Evolutionary conservation across 1,140 invertebrate genomes (phyloP).

Genomic region (Octopus sinensis): DNA sequence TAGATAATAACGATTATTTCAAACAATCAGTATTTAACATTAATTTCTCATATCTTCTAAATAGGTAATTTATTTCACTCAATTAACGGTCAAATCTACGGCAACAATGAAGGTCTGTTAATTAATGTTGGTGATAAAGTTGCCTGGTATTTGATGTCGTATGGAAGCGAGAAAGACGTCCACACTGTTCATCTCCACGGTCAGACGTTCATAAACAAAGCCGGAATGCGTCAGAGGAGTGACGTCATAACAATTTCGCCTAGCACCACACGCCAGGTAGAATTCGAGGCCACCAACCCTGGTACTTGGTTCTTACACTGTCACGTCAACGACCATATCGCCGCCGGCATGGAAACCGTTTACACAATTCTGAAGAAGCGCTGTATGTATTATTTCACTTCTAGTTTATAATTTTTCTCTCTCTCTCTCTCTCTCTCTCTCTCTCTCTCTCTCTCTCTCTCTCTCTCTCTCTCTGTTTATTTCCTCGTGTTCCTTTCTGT

Average conservation of each 20-base stretch:
- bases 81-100: slow-evolving; percentile 47
- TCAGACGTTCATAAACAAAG: slow-evolving; percentile 39
- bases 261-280: slow-evolving; percentile 41
- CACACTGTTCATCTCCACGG: slow-evolving; percentile 52
- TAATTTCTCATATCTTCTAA: no score
- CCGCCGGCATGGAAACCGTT: slow-evolving; percentile 34
- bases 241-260: slow-evolving; percentile 49
- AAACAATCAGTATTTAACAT: no score
- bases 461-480: no score
- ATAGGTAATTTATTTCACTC: slow-evolving; percentile 35
- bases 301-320: slow-evolving; percentile 46
- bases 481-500: no score
- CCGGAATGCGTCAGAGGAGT: slow-evolving; percentile 33
- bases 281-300: slow-evolving; percentile 44
- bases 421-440: no score
- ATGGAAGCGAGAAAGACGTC: slow-evolving; percentile 45
- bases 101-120: slow-evolving; percentile 40
- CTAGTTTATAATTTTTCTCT: no score
- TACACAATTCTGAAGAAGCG: slow-evolving; percentile 20
- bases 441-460: no score
- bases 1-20: no score
- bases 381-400: no score
- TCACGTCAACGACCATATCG: slow-evolving; percentile 35
- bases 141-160: slow-evolving; percentile 45
- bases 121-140: slow-evolving; percentile 38